Evolutionary conservation across 2,797 vertebrate genomes (phyloP), one percentile per base, ranked within the genome.

Genomic region (Alectoris magna): DNA sequence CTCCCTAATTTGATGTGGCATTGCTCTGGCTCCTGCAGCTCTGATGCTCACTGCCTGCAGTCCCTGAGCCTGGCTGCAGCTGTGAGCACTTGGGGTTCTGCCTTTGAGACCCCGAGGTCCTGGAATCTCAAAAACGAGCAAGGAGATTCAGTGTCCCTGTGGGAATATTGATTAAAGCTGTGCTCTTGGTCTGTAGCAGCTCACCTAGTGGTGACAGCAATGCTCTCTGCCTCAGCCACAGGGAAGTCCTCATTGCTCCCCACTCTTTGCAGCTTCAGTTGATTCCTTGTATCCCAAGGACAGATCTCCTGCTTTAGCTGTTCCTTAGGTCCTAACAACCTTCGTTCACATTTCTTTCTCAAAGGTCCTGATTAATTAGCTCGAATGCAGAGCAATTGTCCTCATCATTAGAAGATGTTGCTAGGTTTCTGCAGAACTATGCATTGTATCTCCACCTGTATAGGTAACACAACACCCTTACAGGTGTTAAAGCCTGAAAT

Each of bases 51-150:
- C 60, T 94, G 83, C 46, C 91, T 70, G 41, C 69, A 74, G 76
- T 21, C 66, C 63, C 70, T 70, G 64, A 62, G 91, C 71, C 75
- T 82, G 80, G 62, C 84, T 92, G 91, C 89, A 91, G 94, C 93
- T 92, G 88, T 1, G 31, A 88, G 88, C 77, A 43, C 69, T 10
- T 29, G 23, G 41, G 53, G 62, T 78, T 29, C 49, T 53, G 59
- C n/a, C 13, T 79, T 26, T n/a, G 68, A 51, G 44, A 34, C 24
- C 39, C 59, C 1, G 3, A 39, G 34, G 76, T 63, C 88, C 82
- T 23, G 5, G 18, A 24, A 18, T 48, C 38, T 66, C 72, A 9
- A 68, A 81, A 91, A 62, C 48, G 75, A 92, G 84, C 78, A 71
- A 5, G 0, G 9, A 38, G 64, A 49, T 55, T 55, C 15, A 77